Conservation (phyloP, 2,113 vertebrate species). For the Urocitellus parryii region DNA sequence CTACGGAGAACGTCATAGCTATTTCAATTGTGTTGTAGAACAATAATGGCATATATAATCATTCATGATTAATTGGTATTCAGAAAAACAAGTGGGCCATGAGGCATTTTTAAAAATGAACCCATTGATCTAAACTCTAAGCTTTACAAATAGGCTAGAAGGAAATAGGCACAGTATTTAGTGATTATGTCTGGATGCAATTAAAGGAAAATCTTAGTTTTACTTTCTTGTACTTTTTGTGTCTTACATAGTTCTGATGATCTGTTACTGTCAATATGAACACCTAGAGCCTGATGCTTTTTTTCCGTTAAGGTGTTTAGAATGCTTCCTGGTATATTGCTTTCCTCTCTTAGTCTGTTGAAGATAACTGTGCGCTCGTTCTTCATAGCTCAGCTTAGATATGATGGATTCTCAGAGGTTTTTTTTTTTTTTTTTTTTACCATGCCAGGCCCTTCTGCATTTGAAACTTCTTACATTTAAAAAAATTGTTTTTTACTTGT, state of each 20-base stretch:
- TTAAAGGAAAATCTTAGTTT: not conserved
- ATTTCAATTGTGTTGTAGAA: conserved; percentile 32
- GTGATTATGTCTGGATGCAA: not conserved
- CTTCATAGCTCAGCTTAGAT: not conserved
- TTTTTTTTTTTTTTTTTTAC: not conserved
- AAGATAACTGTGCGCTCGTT: not conserved
- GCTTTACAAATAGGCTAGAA: not conserved
- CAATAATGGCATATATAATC: not conserved
- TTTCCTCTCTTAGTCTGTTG: not conserved
- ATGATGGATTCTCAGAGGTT: not conserved
- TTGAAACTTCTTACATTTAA: not conserved
- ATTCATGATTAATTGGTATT: not conserved
- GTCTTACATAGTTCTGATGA: not conserved
- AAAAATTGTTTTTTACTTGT: not conserved
- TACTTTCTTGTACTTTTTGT: not conserved
- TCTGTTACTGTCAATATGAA: not conserved
- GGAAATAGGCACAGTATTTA: not conserved
- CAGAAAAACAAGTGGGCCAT: not conserved
- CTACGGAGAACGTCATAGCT: not conserved
- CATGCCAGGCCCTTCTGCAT: not conserved
- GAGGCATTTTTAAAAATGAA: not conserved
- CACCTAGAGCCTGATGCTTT: not conserved
- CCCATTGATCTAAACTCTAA: not conserved
- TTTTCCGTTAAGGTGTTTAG: not conserved
- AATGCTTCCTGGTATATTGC: not conserved